Conservation (phyloP, 2,113 vertebrate species). For the Erythrolamprus reginae region DNA sequence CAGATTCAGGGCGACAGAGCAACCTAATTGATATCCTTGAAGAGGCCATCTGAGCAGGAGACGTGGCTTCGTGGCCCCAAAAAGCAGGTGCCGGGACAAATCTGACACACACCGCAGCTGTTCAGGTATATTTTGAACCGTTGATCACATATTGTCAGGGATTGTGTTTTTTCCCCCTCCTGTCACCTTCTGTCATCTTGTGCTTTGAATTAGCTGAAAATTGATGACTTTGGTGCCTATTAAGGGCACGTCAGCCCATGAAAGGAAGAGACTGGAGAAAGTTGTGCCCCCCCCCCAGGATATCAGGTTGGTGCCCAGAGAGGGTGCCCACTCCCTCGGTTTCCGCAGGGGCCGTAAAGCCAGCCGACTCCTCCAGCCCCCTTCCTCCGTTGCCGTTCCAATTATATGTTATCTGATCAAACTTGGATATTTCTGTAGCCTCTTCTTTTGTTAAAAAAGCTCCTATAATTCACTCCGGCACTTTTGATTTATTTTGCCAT, state of each 20-base stretch:
- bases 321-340: background rate
- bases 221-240: too few species aligned
- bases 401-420: slow-evolving; percentile 47
- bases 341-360: background rate
- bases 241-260: background rate
- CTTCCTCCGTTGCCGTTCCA: background rate
- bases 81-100: background rate
- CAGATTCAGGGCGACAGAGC: too few species aligned
- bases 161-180: background rate
- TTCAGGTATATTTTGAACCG: background rate
- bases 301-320: too few species aligned
- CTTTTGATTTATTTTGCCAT: slow-evolving; percentile 74
- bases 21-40: too few species aligned
- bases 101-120: background rate
- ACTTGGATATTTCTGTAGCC: slow-evolving; percentile 50
- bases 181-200: background rate
- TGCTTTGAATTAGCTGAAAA: background rate
- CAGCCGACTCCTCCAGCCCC: background rate
- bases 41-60: background rate
- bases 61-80: background rate
- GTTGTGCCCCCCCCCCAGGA: background rate
- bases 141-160: background rate
- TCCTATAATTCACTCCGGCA: slow-evolving; percentile 65
- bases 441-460: slow-evolving; percentile 62
- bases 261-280: background rate